Conservation (phyloP, 1,140 invertebrate genomes). For the Listronotus bonariensis region DNA sequence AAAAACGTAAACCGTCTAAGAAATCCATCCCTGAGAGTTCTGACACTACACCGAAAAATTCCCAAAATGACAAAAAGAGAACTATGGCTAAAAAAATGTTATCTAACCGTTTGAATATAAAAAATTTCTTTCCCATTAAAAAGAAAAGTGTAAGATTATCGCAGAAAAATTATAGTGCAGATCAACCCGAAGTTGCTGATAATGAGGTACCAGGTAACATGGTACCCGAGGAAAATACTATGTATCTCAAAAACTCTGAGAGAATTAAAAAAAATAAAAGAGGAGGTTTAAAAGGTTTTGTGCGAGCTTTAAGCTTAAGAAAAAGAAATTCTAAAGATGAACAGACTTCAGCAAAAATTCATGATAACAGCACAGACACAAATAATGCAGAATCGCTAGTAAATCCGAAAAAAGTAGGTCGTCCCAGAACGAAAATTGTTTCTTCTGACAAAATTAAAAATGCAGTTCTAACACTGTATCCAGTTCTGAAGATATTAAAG, state of each 20-base stretch:
- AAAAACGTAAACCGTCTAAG: slow-evolving; percentile 12
- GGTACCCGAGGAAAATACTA: slow-evolving; percentile 7
- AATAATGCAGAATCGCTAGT: background rate
- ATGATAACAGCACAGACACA: background rate
- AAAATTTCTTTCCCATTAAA: slow-evolving; percentile 46
- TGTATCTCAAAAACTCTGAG: slow-evolving; percentile 1
- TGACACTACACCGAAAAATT: background rate
- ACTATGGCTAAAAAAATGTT: slow-evolving; percentile 28
- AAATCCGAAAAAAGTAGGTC: slow-evolving; percentile 1
- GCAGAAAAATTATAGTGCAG: slow-evolving; percentile 20
- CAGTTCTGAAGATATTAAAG: background rate
- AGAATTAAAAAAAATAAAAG: slow-evolving; percentile 21
- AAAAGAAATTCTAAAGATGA: slow-evolving; percentile 19
- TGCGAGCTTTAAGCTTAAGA: slow-evolving; percentile 32
- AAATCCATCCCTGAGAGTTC: background rate
- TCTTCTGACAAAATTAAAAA: background rate
- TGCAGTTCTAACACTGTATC: background rate
- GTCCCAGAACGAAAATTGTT: slow-evolving; percentile 10
- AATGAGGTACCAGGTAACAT: slow-evolving; percentile 14
- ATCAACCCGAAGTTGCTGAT: background rate
- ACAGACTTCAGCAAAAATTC: background rate
- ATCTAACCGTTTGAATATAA: slow-evolving; percentile 42
- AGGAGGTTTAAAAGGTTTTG: slow-evolving; percentile 31
- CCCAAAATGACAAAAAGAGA: slow-evolving; percentile 9
- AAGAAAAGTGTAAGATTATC: slow-evolving; percentile 32